Conservation (phyloP, 2,888 invertebrate genomes). For the Criorhina ranunculi region DNA sequence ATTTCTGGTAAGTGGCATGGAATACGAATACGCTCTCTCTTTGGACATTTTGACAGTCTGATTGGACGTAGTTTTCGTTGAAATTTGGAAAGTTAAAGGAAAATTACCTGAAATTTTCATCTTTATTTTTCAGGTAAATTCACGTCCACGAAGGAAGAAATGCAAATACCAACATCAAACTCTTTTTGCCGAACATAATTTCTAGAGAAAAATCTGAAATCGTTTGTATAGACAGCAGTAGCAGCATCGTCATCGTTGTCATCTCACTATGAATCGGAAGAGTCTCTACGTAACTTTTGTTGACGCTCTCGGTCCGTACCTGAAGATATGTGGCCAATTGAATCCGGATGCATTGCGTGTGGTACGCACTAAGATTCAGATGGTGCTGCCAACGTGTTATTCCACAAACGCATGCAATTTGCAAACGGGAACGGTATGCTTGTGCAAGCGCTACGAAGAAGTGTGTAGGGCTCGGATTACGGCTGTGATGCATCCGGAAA, state of each 20-base stretch:
- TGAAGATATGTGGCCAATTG: constrained; percentile 90
- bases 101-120: neutral
- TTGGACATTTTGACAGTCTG: constrained; percentile 41
- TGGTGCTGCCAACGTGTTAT: constrained; percentile 81
- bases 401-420: constrained; percentile 77
- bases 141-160: constrained; percentile 68
- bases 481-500: constrained; percentile 84
- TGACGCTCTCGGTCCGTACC: constrained; percentile 88
- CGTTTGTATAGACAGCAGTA: neutral
- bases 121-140: constrained; percentile 47
- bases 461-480: constrained; percentile 88
- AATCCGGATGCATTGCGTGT: constrained; percentile 81
- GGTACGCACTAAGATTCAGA: constrained; percentile 81
- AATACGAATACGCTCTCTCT: constrained; percentile 50
- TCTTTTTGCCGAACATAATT: constrained; percentile 22
- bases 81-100: constrained; percentile 41
- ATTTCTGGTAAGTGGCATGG: constrained; percentile 61
- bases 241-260: constrained; percentile 1
- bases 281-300: constrained; percentile 87
- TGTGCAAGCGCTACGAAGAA: constrained; percentile 85
- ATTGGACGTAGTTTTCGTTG: constrained; percentile 23
- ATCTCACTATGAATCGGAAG: constrained; percentile 51
- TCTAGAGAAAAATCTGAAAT: constrained; percentile 37
- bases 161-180: constrained; percentile 60
- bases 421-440: constrained; percentile 79